Conservation (phyloP, 1,140 invertebrate genomes). For the Pectinophora gossypiella region DNA sequence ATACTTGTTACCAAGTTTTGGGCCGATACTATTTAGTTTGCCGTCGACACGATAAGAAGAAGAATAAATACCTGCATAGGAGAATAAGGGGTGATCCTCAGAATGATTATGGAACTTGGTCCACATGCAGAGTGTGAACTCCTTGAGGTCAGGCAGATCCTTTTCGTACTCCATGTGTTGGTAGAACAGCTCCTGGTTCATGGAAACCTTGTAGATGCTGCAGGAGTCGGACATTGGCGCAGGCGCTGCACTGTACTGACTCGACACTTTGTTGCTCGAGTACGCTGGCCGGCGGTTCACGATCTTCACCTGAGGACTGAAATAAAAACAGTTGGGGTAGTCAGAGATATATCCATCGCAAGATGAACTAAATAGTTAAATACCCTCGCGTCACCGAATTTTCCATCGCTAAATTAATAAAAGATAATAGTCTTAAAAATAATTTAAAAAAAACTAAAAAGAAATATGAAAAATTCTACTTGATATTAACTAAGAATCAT, state of each 20-base stretch:
- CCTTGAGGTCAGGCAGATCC: conserved; percentile 82
- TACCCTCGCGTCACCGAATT: too few relatives aligned
- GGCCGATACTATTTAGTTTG: too few relatives aligned
- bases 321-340: too few relatives aligned
- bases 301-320: conserved; percentile 47
- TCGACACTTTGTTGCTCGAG: conserved; percentile 30
- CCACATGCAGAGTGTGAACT: conserved; percentile 89
- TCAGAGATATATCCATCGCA: too few relatives aligned
- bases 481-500: too few relatives aligned
- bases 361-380: too few relatives aligned
- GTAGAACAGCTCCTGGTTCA: conserved; percentile 81
- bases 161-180: conserved; percentile 84
- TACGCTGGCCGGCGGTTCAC: conserved; percentile 43
- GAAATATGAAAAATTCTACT: too few relatives aligned
- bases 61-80: conserved; percentile 83
- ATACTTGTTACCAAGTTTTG: too few relatives aligned
- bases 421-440: too few relatives aligned
- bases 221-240: conserved; percentile 72
- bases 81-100: conserved; percentile 87
- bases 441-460: too few relatives aligned
- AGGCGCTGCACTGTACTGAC: conserved; percentile 25
- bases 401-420: too few relatives aligned
- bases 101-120: conserved; percentile 87
- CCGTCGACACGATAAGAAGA: too few relatives aligned
- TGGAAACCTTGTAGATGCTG: conserved; percentile 80